phyloP scores from a whole-genome alignment of 2,888 invertebrate genomes.

The Drosophila dives region DNA sequence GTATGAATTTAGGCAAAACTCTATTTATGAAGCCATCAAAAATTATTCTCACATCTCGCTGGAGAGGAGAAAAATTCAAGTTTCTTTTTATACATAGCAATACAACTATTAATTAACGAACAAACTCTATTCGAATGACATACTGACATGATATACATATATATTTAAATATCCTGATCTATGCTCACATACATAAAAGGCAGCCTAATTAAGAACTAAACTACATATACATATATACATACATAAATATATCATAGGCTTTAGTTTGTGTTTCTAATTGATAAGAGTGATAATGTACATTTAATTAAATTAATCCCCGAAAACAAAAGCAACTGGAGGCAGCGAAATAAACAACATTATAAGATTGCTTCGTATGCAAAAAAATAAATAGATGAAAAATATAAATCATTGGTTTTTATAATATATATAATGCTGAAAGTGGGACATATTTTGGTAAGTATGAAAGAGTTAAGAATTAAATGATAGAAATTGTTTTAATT shows the following conservation, averaged over 20 bases:
- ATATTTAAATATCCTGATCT: constrained; percentile 37
- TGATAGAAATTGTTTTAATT: too few relatives aligned
- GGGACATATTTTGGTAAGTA: not conserved
- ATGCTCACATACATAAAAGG: constrained; percentile 44
- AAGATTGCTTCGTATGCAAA: constrained; percentile 60
- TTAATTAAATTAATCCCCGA: constrained; percentile 52
- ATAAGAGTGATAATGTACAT: constrained; percentile 79
- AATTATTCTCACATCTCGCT: not conserved
- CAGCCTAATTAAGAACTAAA: constrained; percentile 51
- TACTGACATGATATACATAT: constrained; percentile 10
- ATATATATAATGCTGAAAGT: too few relatives aligned
- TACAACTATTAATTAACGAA: constrained; percentile 25
- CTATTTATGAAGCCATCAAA: constrained; percentile 10
- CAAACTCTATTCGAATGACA: constrained; percentile 31
- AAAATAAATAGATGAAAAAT: constrained; percentile 27
- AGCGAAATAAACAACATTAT: constrained; percentile 45
- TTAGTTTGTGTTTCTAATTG: constrained; percentile 75
- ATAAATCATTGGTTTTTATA: constrained; percentile 1
- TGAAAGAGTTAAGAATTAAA: too few relatives aligned
- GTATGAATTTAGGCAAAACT: constrained; percentile 30
- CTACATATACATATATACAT: constrained; percentile 42
- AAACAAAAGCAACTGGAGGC: constrained; percentile 21
- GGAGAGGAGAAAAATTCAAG: constrained; percentile 4
- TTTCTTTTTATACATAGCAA: constrained; percentile 24
- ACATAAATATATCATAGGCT: constrained; percentile 71